A percentile compares a stretch with the other conserved stretches of the same genome.
Evolutionary conservation across 2,888 invertebrate genomes (phyloP).

Genomic region (Polydrusus pterygomalis): DNA sequence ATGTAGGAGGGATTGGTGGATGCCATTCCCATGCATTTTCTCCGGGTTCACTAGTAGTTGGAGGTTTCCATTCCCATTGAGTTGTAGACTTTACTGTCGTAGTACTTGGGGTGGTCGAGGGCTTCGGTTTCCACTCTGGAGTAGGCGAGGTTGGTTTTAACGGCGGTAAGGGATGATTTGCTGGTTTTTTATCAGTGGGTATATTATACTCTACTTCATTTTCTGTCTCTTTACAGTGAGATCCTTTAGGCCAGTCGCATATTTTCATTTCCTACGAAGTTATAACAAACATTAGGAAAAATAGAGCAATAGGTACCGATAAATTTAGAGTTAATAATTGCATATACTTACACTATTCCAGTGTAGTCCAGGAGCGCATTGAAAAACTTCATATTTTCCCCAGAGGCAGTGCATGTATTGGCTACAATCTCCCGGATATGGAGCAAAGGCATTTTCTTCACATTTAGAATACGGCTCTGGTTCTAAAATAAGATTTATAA

Average conservation of each 20-base stretch:
- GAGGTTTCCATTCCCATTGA: slow-evolving; percentile 57
- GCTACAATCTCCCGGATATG: slow-evolving; percentile 81
- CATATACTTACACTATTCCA: slow-evolving; percentile 79
- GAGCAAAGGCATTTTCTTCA: slow-evolving; percentile 79
- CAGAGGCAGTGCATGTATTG: slow-evolving; percentile 87
- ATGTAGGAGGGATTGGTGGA: slow-evolving; percentile 65
- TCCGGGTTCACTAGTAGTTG: slow-evolving; percentile 56
- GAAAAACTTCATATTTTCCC: slow-evolving; percentile 82
- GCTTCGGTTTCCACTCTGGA: not conserved
- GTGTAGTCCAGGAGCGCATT: slow-evolving; percentile 83
- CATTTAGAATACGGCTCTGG: slow-evolving; percentile 74
- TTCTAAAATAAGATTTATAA: slow-evolving; percentile 46
- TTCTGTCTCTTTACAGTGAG: slow-evolving; percentile 74
- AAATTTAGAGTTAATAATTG: too few species aligned
- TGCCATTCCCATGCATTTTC: slow-evolving; percentile 65
- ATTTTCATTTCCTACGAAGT: slow-evolving; percentile 75
- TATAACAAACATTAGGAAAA: not conserved
- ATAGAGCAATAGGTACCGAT: too few species aligned
- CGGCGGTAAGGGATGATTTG: slow-evolving; percentile 32
- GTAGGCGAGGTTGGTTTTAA: slow-evolving; percentile 51
- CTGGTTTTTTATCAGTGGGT: slow-evolving; percentile 36
- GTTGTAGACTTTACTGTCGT: slow-evolving; percentile 63
- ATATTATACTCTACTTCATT: slow-evolving; percentile 48
- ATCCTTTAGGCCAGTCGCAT: slow-evolving; percentile 84
- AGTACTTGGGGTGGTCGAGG: slow-evolving; percentile 54